These are phyloP conservation scores for Oscheius sp. DNA, from an alignment of 2,888 invertebrate genomes.

Conservation along the genomic window DNA sequence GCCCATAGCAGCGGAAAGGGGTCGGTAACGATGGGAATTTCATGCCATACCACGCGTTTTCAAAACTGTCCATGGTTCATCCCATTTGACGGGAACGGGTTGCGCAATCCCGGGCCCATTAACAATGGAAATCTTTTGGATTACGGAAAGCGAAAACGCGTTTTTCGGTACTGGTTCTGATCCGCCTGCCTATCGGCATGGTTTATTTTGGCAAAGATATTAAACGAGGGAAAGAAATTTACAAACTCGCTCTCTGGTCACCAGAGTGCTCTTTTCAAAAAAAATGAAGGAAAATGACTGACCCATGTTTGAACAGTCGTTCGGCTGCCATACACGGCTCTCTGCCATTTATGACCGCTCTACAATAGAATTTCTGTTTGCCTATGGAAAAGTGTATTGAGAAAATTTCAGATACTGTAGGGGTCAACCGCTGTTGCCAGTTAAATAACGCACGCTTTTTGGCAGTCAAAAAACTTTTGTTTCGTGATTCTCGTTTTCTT, in stretches of 20 bases:
- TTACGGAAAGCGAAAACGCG: slow-evolving; percentile 30
- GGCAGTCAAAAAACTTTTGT: neutral
- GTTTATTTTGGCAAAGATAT: neutral
- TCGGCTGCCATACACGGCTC: slow-evolving; percentile 27
- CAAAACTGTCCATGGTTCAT: slow-evolving; percentile 12
- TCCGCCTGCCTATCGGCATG: neutral
- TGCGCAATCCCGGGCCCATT: slow-evolving; percentile 29
- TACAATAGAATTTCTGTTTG: slow-evolving; percentile 26
- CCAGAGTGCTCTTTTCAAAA: too few species aligned
- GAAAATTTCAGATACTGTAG: too few species aligned
- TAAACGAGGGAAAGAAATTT: neutral
- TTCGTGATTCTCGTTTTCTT: neutral
- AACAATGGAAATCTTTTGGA: slow-evolving; percentile 31
- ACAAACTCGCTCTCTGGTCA: too few species aligned
- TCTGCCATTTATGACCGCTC: slow-evolving; percentile 24
- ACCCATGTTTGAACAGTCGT: slow-evolving; percentile 30
- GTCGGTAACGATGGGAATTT: neutral
- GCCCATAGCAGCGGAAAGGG: slow-evolving; percentile 11
- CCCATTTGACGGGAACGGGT: slow-evolving; percentile 27
- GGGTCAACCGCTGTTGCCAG: too few species aligned
- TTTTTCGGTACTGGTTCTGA: slow-evolving; percentile 27
- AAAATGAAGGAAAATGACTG: neutral
- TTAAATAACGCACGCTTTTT: neutral
- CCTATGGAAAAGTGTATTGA: slow-evolving; percentile 9
- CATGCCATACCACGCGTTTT: neutral